Percentiles rank a stretch among this genome's conserved stretches.
Conservation (phyloP, 2,113 vertebrate species). For the Rhynchopsitta pachyrhyncha region DNA sequence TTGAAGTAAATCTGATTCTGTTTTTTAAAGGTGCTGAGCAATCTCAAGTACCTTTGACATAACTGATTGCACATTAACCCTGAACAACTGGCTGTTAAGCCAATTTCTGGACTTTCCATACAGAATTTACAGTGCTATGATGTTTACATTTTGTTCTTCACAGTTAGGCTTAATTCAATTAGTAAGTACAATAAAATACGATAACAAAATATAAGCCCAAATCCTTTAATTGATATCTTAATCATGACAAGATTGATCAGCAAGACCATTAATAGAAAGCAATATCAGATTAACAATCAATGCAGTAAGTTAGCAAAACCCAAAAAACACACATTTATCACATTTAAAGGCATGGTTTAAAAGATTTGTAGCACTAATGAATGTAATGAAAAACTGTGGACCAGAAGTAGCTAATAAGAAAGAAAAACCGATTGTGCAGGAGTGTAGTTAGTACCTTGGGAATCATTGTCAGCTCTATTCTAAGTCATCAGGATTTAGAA, state of each 20-base stretch:
- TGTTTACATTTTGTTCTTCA: not conserved
- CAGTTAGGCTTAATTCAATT: not conserved
- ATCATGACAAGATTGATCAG: not conserved
- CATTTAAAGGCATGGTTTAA: not conserved
- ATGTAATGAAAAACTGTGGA: not conserved
- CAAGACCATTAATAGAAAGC: not conserved
- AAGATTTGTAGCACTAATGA: not conserved
- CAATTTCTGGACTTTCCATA: not conserved
- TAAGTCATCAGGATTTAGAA: not conserved
- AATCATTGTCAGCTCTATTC: not conserved
- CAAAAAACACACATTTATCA: not conserved
- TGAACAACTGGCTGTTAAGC: not conserved
- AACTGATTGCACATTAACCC: not conserved
- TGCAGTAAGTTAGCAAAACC: not conserved
- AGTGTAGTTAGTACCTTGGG: not conserved
- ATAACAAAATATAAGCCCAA: not conserved
- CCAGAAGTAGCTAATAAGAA: not conserved
- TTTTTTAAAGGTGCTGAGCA: not conserved
- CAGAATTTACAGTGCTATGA: not conserved
- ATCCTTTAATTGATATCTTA: not conserved
- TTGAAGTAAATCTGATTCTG: not conserved
- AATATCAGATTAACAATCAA: not conserved
- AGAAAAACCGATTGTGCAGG: not conserved
- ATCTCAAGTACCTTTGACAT: not conserved
- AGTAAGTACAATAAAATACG: not conserved